Base-by-base conservation (phyloP, 1,140 invertebrate genomes). In the Philopotamus ludificatus region DNA sequence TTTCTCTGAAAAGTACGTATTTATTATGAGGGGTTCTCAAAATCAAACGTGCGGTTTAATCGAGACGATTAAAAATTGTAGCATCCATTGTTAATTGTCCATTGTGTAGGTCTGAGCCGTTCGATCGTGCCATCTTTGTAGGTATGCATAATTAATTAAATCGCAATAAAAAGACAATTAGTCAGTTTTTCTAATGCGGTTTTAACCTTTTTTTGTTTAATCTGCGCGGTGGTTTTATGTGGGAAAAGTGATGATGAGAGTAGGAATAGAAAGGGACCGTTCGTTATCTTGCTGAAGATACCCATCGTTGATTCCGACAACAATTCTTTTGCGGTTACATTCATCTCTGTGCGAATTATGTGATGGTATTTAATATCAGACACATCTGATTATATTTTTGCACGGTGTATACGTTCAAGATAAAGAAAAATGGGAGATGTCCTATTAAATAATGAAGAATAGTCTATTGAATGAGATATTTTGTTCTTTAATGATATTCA, bases 201-300 rank as follows among this genome's bases (percentile, higher is more conserved):
- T 34, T 34, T 34, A 12, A 34, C 28, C 28, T 34, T 34, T 34
- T n/a, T 34, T 34, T 34, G 28, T 34, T 34, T 12, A 12, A 34
- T 7, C n/a, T n/a, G n/a, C 4, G 12, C 28, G 28, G 4, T 34
- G 28, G 21, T 42, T 18, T 21, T 28, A 57, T 57, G 54, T 28
- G 54, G 42, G 42, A 57, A 22, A 57, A 57, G 54, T n/a, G n/a
- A n/a, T n/a, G n/a, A n/a, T n/a, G 42, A 28, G 54, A 57, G 54
- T 42, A 41, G 54, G 54, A 57, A 57, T 57, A 57, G 54, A 57
- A 57, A 57, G 54, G 54, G 54, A 57, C 34, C 23, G 18, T 42
- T 57, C 54, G 21, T 34, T 22, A 7, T 34, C 28, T 7, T 34
- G 12, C 12, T 7, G 12, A 4, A 34, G 28, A 34, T 34, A 4